Evolutionary conservation across 2,888 invertebrate species (phyloP), one percentile per base, ranked within the genome.

Genomic region (Thecophora atra): DNA sequence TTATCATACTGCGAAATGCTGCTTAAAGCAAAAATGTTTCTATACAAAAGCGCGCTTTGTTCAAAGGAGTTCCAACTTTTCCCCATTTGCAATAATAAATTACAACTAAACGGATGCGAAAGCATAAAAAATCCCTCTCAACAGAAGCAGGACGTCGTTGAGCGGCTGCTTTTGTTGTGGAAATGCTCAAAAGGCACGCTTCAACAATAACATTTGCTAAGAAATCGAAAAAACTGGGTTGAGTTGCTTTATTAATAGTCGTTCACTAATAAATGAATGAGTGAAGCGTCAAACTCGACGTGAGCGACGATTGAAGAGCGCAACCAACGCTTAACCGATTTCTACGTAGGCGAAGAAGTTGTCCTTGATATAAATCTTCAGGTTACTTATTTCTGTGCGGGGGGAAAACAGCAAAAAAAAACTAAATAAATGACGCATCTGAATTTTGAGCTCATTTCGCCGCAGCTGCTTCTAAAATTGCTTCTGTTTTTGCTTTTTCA

Each of bases 161-260:
- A 47, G 37, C 3, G 17, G 3, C 30, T n/a, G 56, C 30, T 58
- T 21, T 1, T 30, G 56, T 75, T 76, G 80, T 79, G 76, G 78
- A 80, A 80, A 75, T 77, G 78, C n/a, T 30, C 30, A n/a, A n/a
- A 60, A 13, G 30, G 26, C 60, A 60, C 60, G 60, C 30, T 60
- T 60, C n/a, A 26, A 60, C 30, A 60, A 60, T 60, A 60, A 60
- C 30, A 15, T 60, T 30, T 60, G 37, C 37, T 37, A 60, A 1
- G 8, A 30, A 60, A 30, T 15, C 19, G n/a, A 30, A 30, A n/a
- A 60, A 56, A 60, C 28, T 60, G 19, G 60, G 60, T 60, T 60
- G 60, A 13, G 30, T 65, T 72, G 75, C 78, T 77, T 77, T 76
- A 70, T 75, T 79, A 79, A 79, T 80, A 78, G 76, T 75, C 47